Conservation (phyloP, 2,113 vertebrate species). For the Chelonoidis abingdonii region DNA sequence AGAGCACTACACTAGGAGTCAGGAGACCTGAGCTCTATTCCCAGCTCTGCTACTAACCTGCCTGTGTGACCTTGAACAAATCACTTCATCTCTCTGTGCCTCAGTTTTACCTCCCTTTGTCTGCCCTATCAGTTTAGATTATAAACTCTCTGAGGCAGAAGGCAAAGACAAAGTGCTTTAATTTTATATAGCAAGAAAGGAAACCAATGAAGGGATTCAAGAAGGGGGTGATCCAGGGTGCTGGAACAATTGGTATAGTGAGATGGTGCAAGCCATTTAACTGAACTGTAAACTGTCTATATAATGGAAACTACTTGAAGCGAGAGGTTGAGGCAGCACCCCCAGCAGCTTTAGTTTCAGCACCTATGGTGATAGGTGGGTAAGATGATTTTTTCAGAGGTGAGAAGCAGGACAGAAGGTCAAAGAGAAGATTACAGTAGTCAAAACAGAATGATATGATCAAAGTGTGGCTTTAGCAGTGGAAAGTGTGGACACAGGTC, state of each 20-base stretch:
- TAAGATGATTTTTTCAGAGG: neutral
- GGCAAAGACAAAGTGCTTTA: too few relatives aligned
- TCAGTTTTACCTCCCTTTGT: neutral
- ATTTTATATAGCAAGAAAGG: too few relatives aligned
- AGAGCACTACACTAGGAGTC: neutral
- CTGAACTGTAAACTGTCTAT: too few relatives aligned
- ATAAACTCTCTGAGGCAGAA: neutral
- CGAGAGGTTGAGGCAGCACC: too few relatives aligned
- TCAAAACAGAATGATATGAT: neutral
- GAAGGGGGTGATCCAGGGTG: neutral
- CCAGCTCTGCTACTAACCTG: neutral
- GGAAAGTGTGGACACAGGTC: neutral
- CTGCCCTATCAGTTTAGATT: neutral
- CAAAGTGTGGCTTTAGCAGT: neutral
- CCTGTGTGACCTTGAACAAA: neutral
- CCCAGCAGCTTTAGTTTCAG: too few relatives aligned
- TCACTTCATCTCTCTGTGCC: neutral
- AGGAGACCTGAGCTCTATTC: neutral
- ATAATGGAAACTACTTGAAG: too few relatives aligned
- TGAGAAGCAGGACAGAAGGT: neutral
- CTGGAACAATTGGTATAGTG: too few relatives aligned
- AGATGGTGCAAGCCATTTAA: too few relatives aligned
- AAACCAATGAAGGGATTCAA: too few relatives aligned
- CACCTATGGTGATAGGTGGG: too few relatives aligned
- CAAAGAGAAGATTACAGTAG: neutral